Evolutionary conservation across 1,140 invertebrate species (phyloP).

Genomic region (Hypothenemus hampei): DNA sequence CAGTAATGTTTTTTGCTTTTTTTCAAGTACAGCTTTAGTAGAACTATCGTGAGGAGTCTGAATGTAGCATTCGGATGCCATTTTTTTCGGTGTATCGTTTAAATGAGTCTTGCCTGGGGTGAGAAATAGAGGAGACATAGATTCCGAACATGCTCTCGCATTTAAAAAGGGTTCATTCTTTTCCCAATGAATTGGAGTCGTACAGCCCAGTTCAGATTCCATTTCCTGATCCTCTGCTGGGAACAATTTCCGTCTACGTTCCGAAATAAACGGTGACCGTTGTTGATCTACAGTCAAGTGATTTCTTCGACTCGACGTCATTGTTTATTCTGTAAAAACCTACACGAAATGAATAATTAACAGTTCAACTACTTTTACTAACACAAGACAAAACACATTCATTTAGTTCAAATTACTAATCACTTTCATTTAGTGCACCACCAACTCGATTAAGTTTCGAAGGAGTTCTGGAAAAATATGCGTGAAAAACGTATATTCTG

Average conservation of each 20-base stretch:
- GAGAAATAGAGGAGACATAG: constrained; percentile 24
- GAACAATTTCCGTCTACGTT: constrained; percentile 17
- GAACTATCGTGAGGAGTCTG: constrained; percentile 51
- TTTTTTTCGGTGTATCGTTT: constrained; percentile 26
- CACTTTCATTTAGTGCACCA: background rate
- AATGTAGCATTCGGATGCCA: constrained; percentile 48
- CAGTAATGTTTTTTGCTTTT: constrained; percentile 35
- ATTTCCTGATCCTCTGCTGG: constrained; percentile 10
- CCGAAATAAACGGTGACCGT: constrained; percentile 14
- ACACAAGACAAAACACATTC: background rate
- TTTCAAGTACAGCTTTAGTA: constrained; percentile 32
- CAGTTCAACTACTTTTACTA: background rate
- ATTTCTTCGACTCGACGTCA: constrained; percentile 4
- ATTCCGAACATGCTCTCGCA: constrained; percentile 16
- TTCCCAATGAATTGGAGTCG: constrained; percentile 16
- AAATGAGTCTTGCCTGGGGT: constrained; percentile 15
- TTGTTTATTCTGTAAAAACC: constrained; percentile 1
- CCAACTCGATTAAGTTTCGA: too few species aligned
- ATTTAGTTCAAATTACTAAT: background rate
- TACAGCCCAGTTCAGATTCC: constrained; percentile 33
- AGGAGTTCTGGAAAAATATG: too few species aligned
- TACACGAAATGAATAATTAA: background rate
- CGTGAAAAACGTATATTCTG: too few species aligned
- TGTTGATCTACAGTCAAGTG: constrained; percentile 5
- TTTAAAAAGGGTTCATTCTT: constrained; percentile 12